Evolutionary conservation across 1,140 invertebrate species (phyloP).

Genomic region (Lithobius niger): DNA sequence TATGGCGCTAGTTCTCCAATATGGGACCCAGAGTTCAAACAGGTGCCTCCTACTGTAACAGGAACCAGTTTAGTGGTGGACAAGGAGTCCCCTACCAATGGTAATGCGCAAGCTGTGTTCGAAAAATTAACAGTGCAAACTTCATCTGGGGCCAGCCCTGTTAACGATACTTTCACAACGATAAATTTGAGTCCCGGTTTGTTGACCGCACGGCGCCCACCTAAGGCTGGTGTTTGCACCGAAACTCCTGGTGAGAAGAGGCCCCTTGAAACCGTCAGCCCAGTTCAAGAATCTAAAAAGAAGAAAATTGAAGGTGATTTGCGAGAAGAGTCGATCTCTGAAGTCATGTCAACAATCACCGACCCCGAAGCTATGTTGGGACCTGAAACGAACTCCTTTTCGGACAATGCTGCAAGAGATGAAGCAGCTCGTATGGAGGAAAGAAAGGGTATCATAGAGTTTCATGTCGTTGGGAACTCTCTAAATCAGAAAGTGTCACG

Average conservation of each 20-base stretch:
- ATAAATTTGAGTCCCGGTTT: slow-evolving; percentile 46
- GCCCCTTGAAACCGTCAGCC: slow-evolving; percentile 14
- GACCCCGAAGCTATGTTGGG: slow-evolving; percentile 62
- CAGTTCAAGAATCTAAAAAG: slow-evolving; percentile 19
- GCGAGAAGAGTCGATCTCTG: slow-evolving; percentile 49
- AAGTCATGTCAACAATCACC: slow-evolving; percentile 59
- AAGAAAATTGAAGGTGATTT: slow-evolving; percentile 33
- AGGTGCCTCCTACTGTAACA: slow-evolving; percentile 46
- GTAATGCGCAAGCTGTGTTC: slow-evolving; percentile 28
- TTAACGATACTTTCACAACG: slow-evolving; percentile 51
- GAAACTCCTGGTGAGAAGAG: slow-evolving; percentile 18
- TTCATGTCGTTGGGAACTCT: slow-evolving; percentile 88
- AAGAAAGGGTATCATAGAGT: slow-evolving; percentile 72
- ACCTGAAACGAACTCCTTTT: slow-evolving; percentile 72
- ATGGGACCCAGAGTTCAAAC: slow-evolving; percentile 81
- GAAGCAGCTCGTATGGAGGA: slow-evolving; percentile 84
- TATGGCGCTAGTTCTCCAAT: slow-evolving; percentile 74
- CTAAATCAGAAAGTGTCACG: slow-evolving; percentile 70
- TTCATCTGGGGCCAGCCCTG: slow-evolving; percentile 25
- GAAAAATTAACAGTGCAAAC: slow-evolving; percentile 42
- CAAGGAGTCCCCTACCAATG: slow-evolving; percentile 18
- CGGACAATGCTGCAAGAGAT: slow-evolving; percentile 71
- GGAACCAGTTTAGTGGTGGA: slow-evolving; percentile 29
- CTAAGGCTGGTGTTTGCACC: not conserved
- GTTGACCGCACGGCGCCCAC: not conserved